Conservation (phyloP, 2,888 invertebrate species). For the Diplazon laetatorius region DNA sequence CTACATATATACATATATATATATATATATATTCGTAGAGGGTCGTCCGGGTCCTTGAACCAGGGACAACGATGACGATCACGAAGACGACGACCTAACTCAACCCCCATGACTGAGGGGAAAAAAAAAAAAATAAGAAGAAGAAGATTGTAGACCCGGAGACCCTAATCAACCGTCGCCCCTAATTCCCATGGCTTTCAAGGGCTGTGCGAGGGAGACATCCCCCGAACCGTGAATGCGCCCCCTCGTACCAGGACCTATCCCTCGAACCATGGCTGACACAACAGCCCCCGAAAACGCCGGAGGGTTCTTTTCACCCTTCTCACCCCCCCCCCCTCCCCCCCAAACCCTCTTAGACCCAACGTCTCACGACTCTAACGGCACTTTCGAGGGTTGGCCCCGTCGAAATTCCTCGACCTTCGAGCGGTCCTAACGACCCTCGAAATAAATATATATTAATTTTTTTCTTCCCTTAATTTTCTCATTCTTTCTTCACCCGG, state of each 20-base stretch:
- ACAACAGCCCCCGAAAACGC: slow-evolving; percentile 35
- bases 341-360: background rate
- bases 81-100: slow-evolving; percentile 50
- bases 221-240: slow-evolving; percentile 44
- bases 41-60: slow-evolving; percentile 12
- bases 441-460: too few relatives aligned
- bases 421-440: background rate
- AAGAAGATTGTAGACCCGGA: too few relatives aligned
- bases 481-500: background rate
- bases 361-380: background rate
- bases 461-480: too few relatives aligned
- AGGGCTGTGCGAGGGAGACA: slow-evolving; percentile 38
- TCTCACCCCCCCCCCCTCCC: too few relatives aligned
- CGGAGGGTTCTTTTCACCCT: slow-evolving; percentile 30
- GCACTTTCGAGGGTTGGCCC: slow-evolving; percentile 52
- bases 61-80: background rate
- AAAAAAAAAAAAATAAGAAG: too few relatives aligned
- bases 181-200: slow-evolving; percentile 52
- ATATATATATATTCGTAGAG: too few relatives aligned
- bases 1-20: too few relatives aligned
- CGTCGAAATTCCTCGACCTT: slow-evolving; percentile 1
- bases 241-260: slow-evolving; percentile 40
- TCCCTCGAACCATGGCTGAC: slow-evolving; percentile 40
- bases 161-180: slow-evolving; percentile 56
- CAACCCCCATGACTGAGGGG: slow-evolving; percentile 56